Base-by-base conservation (phyloP, 1,140 invertebrate genomes). In the Spodoptera frugiperda region DNA sequence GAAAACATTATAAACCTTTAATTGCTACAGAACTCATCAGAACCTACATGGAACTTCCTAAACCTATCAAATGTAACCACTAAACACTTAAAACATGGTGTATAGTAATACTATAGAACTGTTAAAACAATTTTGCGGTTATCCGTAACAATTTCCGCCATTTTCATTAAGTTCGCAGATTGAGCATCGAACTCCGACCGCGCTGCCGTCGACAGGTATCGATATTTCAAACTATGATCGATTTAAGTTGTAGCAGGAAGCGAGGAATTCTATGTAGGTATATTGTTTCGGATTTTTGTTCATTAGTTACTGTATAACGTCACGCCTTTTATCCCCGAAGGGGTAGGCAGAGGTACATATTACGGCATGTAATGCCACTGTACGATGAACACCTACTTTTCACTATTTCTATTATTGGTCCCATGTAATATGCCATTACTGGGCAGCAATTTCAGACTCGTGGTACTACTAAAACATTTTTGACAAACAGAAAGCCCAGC, bases 101-200 rank as follows among this genome's bases (percentile, higher is more conserved):
- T 6, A 9, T 6, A 8, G 8, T 39, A 39, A 9, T 39, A 8
- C 33, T 39, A 39, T 44, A 63, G 30, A 44, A 63, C 33, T 25
- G 33, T 11, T 14, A 6, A 15, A 19, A 63, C 59, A 9, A 44
- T 63, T 44, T 63, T 63, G 33, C 44, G 59, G 59, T 63, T 63
- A 33, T 4, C 33, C n/a, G 33, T 39, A 44, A 44, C 59, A 63
- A 19, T 19, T 44, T 63, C 15, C 33, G 10, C 15, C 3, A 15
- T 44, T 39, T 63, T 63, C 59, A 63, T 63, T 63, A 44, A 44
- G 33, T 63, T 63, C 59, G 17, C 15, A 63, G 59, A 63, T 33
- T 63, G 59, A 61, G 57, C 57, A 30, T 30, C 21, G 54, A 57
- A 30, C 21, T 25, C 21, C 21, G 57, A 63, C 33, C 33, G 59